Percentiles rank a stretch among this genome's conserved stretches.
Conservation (phyloP, 2,113 vertebrate species). For the Pangasianodon gigas region DNA sequence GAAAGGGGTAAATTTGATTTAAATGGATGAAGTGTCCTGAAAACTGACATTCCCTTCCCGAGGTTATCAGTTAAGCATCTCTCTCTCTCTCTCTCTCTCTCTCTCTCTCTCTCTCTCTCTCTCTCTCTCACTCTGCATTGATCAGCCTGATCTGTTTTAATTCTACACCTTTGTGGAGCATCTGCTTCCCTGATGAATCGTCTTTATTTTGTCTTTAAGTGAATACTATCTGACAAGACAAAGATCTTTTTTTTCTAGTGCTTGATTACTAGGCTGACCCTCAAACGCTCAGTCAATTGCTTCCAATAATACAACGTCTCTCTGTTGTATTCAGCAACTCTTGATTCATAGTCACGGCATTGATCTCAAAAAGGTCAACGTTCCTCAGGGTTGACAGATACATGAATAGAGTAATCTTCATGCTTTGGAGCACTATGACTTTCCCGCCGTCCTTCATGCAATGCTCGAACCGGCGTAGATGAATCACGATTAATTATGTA, state of each 20-base stretch:
- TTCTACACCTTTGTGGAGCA: slow-evolving; percentile 51
- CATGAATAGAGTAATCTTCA: slow-evolving; percentile 42
- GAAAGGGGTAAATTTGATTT: neutral
- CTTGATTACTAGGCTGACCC: slow-evolving; percentile 63
- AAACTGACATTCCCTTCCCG: slow-evolving; percentile 15
- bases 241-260: slow-evolving; percentile 12
- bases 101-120: neutral
- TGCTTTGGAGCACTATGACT: slow-evolving; percentile 22
- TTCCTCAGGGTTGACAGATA: slow-evolving; percentile 57
- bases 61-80: slow-evolving; percentile 27
- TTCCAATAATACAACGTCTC: slow-evolving; percentile 53
- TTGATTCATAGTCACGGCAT: slow-evolving; percentile 61
- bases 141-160: slow-evolving; percentile 68
- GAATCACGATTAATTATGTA: neutral
- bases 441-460: slow-evolving; percentile 8
- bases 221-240: slow-evolving; percentile 44
- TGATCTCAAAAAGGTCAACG: slow-evolving; percentile 59
- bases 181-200: slow-evolving; percentile 65
- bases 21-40: slow-evolving; percentile 11
- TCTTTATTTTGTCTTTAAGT: slow-evolving; percentile 63
- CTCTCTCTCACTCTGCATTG: slow-evolving; percentile 55
- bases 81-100: slow-evolving; percentile 33
- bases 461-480: neutral
- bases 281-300: slow-evolving; percentile 60
- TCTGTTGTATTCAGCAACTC: slow-evolving; percentile 44